Conservation (phyloP, 2,888 invertebrate genomes). For the Luffia ferchaultella region DNA sequence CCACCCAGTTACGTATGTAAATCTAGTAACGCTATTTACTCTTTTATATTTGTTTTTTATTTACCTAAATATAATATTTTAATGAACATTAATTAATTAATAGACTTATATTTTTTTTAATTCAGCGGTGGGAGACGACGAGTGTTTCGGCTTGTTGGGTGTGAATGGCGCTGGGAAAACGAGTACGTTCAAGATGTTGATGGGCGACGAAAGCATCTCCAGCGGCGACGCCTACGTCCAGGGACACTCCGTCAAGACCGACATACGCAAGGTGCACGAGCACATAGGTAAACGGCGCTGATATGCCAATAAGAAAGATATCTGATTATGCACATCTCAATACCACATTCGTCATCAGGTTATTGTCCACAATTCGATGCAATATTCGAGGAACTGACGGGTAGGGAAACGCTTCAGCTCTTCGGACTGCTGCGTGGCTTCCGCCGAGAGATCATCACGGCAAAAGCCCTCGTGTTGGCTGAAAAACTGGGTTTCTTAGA, state of each 20-base stretch:
- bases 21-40: too few relatives aligned
- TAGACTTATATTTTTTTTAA: constrained; percentile 2
- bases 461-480: constrained; percentile 47
- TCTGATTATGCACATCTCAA: background rate
- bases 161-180: constrained; percentile 91
- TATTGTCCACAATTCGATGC: constrained; percentile 84
- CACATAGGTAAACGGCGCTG: constrained; percentile 54
- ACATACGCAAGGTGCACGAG: constrained; percentile 67
- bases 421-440: constrained; percentile 72
- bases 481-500: constrained; percentile 66
- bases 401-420: constrained; percentile 71
- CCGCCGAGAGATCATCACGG: constrained; percentile 30
- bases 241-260: constrained; percentile 54
- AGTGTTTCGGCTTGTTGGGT: constrained; percentile 85
- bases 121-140: constrained; percentile 72
- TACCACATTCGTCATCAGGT: constrained; percentile 39
- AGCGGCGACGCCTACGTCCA: constrained; percentile 76
- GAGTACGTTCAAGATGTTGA: constrained; percentile 89
- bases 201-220: constrained; percentile 79
- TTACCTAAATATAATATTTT: too few relatives aligned
- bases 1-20: too few relatives aligned
- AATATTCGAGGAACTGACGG: constrained; percentile 73
- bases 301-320: constrained; percentile 1
- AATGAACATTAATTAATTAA: too few relatives aligned
- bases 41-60: too few relatives aligned